Percentiles rank a stretch among this genome's conserved stretches.
phyloP scores from a whole-genome alignment of 2,113 vertebrate genomes.

The Phodopus roborovskii region DNA sequence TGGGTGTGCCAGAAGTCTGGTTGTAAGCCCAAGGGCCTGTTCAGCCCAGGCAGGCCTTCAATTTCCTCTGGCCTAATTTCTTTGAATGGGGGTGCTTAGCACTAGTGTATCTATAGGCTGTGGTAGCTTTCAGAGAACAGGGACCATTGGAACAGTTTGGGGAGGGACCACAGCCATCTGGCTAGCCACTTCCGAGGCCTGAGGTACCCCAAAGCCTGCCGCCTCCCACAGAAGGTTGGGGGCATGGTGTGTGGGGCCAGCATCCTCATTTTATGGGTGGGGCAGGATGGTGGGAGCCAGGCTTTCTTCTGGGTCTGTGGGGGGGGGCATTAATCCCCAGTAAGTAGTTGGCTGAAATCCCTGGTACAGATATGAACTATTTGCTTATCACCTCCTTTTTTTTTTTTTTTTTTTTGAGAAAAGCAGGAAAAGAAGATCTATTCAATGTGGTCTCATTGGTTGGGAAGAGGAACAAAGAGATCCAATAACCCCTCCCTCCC shows the following conservation, averaged over 20 bases:
- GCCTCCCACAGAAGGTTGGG: neutral
- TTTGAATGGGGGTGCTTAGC: neutral
- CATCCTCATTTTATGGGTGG: neutral
- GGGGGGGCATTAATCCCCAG: neutral
- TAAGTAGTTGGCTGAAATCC: neutral
- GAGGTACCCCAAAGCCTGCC: too few species aligned
- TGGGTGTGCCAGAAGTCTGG: neutral
- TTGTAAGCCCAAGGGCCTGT: neutral
- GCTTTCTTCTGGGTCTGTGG: neutral
- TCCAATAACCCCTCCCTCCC: neutral
- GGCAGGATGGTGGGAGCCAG: too few species aligned
- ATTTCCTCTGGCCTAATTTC: constrained; percentile 47
- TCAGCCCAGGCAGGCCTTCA: neutral
- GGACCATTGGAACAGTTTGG: neutral
- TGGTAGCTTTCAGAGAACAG: neutral
- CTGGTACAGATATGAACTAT: neutral
- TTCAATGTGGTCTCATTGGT: neutral
- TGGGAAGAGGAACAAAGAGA: neutral
- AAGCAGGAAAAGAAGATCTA: neutral
- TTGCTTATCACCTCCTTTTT: neutral
- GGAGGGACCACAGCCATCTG: neutral
- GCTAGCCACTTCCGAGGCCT: neutral
- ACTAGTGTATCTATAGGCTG: neutral
- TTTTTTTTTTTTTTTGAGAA: neutral
- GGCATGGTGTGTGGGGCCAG: neutral